Conservation (phyloP, 2,888 invertebrate species). For the Tryphoninae sp. region DNA sequence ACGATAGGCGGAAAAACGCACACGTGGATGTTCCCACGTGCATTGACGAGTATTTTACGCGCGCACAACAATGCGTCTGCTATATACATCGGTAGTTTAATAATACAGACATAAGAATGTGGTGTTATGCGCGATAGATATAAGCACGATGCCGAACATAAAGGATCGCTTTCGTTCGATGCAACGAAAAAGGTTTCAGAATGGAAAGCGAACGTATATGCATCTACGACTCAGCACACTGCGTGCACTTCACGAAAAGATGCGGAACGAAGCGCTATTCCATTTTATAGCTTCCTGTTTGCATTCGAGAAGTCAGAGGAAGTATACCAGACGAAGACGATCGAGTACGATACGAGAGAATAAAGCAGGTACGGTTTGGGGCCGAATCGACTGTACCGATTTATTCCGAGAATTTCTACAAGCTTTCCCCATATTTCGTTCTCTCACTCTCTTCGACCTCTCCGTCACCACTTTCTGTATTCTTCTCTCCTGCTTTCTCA, state of each 20-base stretch:
- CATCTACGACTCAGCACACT: not conserved
- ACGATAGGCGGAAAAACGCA: not conserved
- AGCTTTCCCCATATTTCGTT: not conserved
- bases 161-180: conserved; percentile 1
- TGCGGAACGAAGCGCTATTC: not conserved
- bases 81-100: not conserved
- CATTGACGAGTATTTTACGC: not conserved
- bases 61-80: not conserved
- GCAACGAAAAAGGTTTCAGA: not conserved
- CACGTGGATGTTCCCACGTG: not conserved
- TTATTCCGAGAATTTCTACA: not conserved
- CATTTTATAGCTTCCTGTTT: conserved; percentile 24
- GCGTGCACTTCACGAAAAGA: conserved; percentile 4
- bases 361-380: conserved; percentile 18
- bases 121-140: not conserved
- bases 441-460: not conserved
- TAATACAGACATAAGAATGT: not conserved
- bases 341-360: conserved; percentile 15
- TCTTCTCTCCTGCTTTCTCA: conserved; percentile 9
- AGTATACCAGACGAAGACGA: conserved; percentile 1
- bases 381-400: conserved; percentile 3
- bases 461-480: not conserved
- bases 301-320: not conserved
- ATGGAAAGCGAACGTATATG: not conserved
- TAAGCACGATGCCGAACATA: not conserved